A percentile compares a stretch with the other conserved stretches of the same genome.
Evolutionary conservation across 2,113 vertebrate species (phyloP).

Genomic region (Egretta garzetta): DNA sequence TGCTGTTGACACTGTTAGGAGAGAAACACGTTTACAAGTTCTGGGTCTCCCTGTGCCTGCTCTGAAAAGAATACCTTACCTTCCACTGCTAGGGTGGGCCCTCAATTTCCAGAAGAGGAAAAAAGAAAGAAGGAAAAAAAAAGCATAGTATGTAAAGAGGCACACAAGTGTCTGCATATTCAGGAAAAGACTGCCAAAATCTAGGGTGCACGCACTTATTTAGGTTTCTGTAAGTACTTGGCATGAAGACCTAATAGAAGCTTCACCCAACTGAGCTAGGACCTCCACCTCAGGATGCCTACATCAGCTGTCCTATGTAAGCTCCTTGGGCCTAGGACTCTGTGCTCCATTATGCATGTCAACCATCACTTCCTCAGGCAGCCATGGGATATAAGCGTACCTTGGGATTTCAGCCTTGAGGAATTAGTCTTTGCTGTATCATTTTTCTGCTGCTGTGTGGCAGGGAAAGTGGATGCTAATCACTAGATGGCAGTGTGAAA

Average conservation of each 20-base stretch:
- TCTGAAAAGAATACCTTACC: not conserved
- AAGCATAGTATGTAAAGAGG: not conserved
- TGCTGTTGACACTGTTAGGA: not conserved
- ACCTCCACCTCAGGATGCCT: not conserved
- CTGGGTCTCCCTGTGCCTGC: not conserved
- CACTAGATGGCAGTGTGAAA: constrained; percentile 7
- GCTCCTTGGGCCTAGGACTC: not conserved
- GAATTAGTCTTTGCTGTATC: too few relatives aligned
- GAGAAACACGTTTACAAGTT: not conserved
- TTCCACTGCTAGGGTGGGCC: not conserved
- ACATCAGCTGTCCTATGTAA: not conserved
- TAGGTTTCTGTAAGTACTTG: not conserved
- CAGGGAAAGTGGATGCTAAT: not conserved
- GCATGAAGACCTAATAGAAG: not conserved
- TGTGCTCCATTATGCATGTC: not conserved
- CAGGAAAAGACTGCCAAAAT: not conserved
- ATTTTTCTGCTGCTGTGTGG: not conserved
- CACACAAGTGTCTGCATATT: not conserved
- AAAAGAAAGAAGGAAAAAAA: too few relatives aligned
- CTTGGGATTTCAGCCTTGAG: not conserved
- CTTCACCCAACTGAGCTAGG: not conserved
- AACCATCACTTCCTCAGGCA: not conserved
- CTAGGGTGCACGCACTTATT: rapidly evolving
- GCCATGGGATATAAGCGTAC: not conserved
- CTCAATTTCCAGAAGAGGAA: not conserved